Conservation (phyloP, 2,113 vertebrate species). For the Castor canadensis region DNA sequence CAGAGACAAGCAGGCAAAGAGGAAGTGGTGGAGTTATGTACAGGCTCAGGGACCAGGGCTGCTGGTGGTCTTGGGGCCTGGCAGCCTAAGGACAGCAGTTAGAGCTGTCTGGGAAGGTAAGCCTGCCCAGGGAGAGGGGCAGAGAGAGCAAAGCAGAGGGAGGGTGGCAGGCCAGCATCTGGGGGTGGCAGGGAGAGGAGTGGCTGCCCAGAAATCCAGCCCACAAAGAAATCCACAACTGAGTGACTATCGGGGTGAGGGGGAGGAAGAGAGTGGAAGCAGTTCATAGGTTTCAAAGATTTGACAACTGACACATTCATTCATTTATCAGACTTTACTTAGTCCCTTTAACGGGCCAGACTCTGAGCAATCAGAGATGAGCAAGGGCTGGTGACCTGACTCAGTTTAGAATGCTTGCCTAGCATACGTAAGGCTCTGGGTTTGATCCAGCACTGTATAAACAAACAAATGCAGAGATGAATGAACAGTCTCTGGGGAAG, state of each 20-base stretch:
- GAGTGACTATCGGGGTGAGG: not conserved
- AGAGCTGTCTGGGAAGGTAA: not conserved
- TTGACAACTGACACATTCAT: not conserved
- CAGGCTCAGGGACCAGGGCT: not conserved
- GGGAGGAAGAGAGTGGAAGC: not conserved
- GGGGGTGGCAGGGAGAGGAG: not conserved
- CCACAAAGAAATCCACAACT: not conserved
- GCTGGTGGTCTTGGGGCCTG: not conserved
- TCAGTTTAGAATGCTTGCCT: too few relatives aligned
- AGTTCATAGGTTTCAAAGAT: not conserved
- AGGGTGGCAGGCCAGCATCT: too few relatives aligned
- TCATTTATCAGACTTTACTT: not conserved
- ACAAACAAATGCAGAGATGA: not conserved
- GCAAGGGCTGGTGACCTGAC: too few relatives aligned
- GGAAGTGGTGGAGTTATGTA: not conserved
- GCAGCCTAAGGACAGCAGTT: too few relatives aligned
- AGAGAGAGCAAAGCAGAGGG: too few relatives aligned
- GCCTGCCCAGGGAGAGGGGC: not conserved
- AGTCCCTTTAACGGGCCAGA: not conserved
- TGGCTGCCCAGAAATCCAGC: not conserved
- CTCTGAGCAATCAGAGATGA: not conserved
- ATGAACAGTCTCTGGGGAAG: not conserved
- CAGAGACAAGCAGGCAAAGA: not conserved
- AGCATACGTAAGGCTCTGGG: too few relatives aligned
- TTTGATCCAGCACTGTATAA: too few relatives aligned